Base-by-base conservation (phyloP, 1,140 invertebrate genomes). In the Drosophila kanapiae region DNA sequence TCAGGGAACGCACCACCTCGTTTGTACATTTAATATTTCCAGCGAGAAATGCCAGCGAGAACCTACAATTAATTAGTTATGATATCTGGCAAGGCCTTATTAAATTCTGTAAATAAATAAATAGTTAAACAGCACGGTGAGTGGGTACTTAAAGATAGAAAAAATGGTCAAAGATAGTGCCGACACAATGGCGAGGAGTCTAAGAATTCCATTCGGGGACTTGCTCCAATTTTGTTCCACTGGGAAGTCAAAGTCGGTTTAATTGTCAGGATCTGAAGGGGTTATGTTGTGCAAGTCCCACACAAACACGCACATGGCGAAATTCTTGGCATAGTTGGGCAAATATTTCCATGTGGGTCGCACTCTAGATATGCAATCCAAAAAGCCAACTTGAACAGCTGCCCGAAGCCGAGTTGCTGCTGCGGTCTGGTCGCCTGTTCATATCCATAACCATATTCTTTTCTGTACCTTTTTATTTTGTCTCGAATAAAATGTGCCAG, bases 401-500 rank as follows among this genome's bases (percentile, higher is more conserved):
- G 72, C 62, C 74, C 62, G 54, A 64, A 75, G 40, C 27, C 51
- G 13, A 56, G 53, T 56, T n/a, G 31, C 6, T 51, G 49, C 49
- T 51, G 51, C 60, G 42, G 45, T 51, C 68, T 40, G 65, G 42
- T 57, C 59, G 60, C 57, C 53, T 69, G 60, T 76, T 56, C 78
- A 69, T 75, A 63, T 81, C 75, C 65, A 77, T 58, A 75, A 45
- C 38, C 59, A 67, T 54, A 62, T 75, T 64, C 62, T 69, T 49
- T 64, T 51, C 31, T 60, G 43, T 47, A 65, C 23, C 64, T 63
- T 68, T 80, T 65, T 69, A 80, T 75, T 64, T 43, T 82, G 78
- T 60, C 45, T 62, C 71, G 63, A 68, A 87, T 86, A 78, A 88
- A 88, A 87, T 87, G 70, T 88, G 83, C 84, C 78, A 86, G 72